Evolutionary conservation across 2,888 invertebrate species (phyloP).

Genomic region (Synergus laeviventris): DNA sequence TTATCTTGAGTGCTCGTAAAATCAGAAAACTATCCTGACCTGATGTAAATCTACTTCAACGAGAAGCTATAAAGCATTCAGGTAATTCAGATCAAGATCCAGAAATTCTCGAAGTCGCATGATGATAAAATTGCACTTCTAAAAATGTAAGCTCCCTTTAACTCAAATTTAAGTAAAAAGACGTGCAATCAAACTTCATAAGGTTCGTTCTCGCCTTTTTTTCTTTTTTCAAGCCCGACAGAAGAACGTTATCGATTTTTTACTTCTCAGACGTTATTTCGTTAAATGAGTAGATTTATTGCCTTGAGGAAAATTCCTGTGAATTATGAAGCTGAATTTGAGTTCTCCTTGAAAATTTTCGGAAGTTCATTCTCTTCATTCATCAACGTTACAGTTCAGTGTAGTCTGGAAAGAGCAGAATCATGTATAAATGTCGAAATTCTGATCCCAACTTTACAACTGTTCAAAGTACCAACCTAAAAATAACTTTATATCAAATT

Average conservation of each 20-base stretch:
- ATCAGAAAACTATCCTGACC: background rate
- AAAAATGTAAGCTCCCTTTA: background rate
- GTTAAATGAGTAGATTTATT: background rate
- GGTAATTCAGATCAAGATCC: background rate
- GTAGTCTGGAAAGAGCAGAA: background rate
- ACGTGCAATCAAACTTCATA: background rate
- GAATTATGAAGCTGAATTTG: background rate
- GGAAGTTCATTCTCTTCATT: background rate
- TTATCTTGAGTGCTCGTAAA: background rate
- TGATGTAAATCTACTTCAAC: background rate
- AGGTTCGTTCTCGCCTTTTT: background rate
- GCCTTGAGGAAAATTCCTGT: background rate
- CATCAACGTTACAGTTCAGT: background rate
- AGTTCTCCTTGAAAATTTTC: background rate
- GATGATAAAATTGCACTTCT: background rate
- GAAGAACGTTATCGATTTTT: background rate
- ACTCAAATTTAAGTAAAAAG: background rate
- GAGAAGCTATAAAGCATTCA: background rate
- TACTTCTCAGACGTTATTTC: background rate
- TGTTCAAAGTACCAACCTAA: too few relatives aligned
- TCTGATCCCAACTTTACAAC: too few relatives aligned
- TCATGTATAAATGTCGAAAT: too few relatives aligned
- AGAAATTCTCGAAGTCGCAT: background rate
- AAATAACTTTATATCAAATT: too few relatives aligned
- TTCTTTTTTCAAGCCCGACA: background rate